Conservation (phyloP, 2,113 vertebrate species). For the Leptocoma aspasia region DNA sequence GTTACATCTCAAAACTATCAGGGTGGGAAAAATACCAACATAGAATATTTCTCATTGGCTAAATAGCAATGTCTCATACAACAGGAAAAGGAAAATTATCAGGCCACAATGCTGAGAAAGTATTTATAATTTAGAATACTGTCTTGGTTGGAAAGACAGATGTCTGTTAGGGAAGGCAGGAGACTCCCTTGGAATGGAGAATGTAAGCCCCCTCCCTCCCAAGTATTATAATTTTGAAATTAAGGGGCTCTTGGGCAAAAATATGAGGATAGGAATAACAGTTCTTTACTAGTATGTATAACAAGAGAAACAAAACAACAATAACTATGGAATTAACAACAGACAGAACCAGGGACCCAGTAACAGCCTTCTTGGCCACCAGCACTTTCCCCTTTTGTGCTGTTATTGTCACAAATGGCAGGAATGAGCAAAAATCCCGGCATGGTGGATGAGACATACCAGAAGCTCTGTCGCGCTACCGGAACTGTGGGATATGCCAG, state of each 20-base stretch:
- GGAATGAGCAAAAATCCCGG: no score
- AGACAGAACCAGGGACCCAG: no score
- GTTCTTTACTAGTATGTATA: no score
- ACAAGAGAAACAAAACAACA: no score
- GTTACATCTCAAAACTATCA: not conserved
- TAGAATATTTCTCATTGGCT: not conserved
- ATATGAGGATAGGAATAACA: no score
- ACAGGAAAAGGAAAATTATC: not conserved
- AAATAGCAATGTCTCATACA: not conserved
- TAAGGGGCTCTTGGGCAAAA: not conserved
- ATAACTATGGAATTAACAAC: no score
- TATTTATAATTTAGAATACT: not conserved
- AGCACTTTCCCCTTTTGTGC: not conserved
- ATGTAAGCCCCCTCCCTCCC: not conserved
- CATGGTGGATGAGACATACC: no score
- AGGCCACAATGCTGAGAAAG: not conserved
- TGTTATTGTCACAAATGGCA: no score
- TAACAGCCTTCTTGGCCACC: no score
- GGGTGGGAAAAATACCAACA: not conserved
- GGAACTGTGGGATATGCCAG: no score
- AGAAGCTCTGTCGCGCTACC: no score
- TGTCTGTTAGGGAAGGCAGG: not conserved
- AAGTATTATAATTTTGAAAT: not conserved
- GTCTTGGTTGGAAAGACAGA: not conserved
- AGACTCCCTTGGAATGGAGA: not conserved